phyloP scores from a whole-genome alignment of 2,113 vertebrate species.

The Rhinichthys klamathensis region DNA sequence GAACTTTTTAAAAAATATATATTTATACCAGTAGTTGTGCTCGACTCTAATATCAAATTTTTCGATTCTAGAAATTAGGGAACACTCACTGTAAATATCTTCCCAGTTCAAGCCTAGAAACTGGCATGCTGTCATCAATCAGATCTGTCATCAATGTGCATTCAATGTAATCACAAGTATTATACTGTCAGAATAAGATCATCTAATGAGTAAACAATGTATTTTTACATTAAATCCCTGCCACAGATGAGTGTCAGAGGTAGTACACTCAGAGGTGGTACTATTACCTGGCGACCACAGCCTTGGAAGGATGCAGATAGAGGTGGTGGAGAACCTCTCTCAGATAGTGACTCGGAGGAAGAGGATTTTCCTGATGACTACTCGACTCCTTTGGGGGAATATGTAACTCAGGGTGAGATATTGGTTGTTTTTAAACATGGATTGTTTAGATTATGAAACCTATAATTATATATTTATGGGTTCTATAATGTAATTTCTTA shows the following conservation, averaged over 20 bases:
- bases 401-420: slow-evolving; percentile 76
- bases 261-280: slow-evolving; percentile 67
- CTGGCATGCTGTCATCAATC: too few species aligned
- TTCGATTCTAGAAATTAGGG: too few species aligned
- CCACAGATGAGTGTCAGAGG: slow-evolving; percentile 70
- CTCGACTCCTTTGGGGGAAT: slow-evolving; percentile 79
- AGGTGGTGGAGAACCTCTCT: slow-evolving; percentile 76
- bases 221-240: not conserved
- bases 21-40: too few species aligned
- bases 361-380: slow-evolving; percentile 82
- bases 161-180: not conserved
- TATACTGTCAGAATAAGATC: not conserved
- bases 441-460: not conserved
- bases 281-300: slow-evolving; percentile 78
- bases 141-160: too few species aligned
- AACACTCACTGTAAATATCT: too few species aligned
- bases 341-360: slow-evolving; percentile 81
- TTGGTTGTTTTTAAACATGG: not conserved
- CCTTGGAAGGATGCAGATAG: slow-evolving; percentile 80
- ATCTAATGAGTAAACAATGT: not conserved
- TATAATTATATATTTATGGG: not conserved
- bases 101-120: not conserved
- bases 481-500: not conserved
- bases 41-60: too few species aligned
- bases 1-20: too few species aligned